Evolutionary conservation across 2,888 invertebrate species (phyloP).

Genomic region (Anarsia innoxiella): DNA sequence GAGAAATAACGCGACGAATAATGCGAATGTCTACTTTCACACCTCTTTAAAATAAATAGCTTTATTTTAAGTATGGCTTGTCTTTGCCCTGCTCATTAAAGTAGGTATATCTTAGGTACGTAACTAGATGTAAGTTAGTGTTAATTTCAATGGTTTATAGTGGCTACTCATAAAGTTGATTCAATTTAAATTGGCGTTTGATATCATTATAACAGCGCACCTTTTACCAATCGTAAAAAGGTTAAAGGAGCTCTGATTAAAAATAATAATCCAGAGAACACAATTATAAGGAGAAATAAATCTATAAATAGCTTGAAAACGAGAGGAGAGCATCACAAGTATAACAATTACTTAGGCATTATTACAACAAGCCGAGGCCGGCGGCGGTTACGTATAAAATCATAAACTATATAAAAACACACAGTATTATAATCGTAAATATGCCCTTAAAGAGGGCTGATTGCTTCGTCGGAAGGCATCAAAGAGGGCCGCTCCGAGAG

Average conservation of each 20-base stretch:
- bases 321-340: too few relatives aligned
- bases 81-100: too few relatives aligned
- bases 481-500: constrained; percentile 64
- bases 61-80: too few relatives aligned
- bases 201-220: too few relatives aligned
- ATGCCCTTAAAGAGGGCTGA: constrained; percentile 71
- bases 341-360: constrained; percentile 58
- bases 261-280: constrained; percentile 7
- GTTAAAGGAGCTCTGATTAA: too few relatives aligned
- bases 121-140: too few relatives aligned
- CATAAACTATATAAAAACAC: constrained; percentile 71
- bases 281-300: too few relatives aligned
- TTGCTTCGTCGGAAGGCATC: constrained; percentile 72
- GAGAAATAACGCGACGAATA: constrained; percentile 9
- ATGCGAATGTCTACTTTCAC: constrained; percentile 21
- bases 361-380: constrained; percentile 51
- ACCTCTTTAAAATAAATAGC: constrained; percentile 37
- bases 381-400: constrained; percentile 63
- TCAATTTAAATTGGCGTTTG: too few relatives aligned
- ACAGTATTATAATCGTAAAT: constrained; percentile 74
- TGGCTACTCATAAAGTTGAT: too few relatives aligned
- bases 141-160: too few relatives aligned
- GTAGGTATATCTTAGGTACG: too few relatives aligned
- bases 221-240: too few relatives aligned
- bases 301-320: constrained; percentile 11